Base-by-base conservation (phyloP, 2,797 vertebrate species). In the Coreius guichenoti region DNA sequence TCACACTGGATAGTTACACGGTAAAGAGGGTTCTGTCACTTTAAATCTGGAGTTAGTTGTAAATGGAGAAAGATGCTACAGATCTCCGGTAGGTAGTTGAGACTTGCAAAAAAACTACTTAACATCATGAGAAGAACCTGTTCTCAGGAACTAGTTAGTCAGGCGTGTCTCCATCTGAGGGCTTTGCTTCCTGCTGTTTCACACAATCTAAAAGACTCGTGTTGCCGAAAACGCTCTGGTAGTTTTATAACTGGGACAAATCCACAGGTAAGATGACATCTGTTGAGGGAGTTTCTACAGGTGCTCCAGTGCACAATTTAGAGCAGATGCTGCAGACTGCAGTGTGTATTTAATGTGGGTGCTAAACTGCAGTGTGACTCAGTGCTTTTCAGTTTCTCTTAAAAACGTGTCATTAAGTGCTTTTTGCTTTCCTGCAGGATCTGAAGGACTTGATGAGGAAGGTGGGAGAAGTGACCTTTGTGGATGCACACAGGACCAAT, bases 401-500 rank as follows among this genome's bases (percentile, higher is more conserved):
- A 82, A 33, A 39, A 47, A 36, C 8, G 0, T 47, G 68, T 90
- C 68, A 87, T 87, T 95, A 85, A 95, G 63, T 87, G 16, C 8
- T 0, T 80, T 12, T 89, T 92, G 93, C 91, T 95, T 93, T 92
- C 86, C 90, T 93, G 91, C 94, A 98, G 97, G 97, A 98, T 93
- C 94, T 98, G 88, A 98, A 98, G 93, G 97, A 98, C 94, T 94
- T 98, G 91, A 98, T 98, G 97, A 96, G 97, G 93, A 98, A 97
- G 93, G 97, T 96, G 83, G 97, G 97, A 81, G 97, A 98, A 85
- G 97, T 98, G 70, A 98, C 97, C 49, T 98, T 97, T 95, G 97
- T 98, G 94, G 97, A 98, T 87, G 97, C 97, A 45, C 97, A 98
- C 94, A 95, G 97, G 90, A 96, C 96, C 91, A 98, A 97, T 92